These are phyloP conservation scores for Apantesis nais DNA, from an alignment of 2,888 invertebrate genomes.

Conservation along the genomic window DNA sequence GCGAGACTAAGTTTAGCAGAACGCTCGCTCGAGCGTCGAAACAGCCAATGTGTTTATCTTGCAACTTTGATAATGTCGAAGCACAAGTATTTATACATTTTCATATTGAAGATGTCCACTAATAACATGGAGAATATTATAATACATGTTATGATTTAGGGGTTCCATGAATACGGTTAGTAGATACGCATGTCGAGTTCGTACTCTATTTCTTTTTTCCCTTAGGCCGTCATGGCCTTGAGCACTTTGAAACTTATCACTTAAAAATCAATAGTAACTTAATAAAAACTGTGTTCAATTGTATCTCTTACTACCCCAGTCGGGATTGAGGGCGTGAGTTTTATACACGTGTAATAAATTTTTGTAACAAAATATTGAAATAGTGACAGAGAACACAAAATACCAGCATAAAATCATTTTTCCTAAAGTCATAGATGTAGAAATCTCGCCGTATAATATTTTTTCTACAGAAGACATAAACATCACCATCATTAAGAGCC, in stretches of 20 bases:
- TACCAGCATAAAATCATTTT: too few relatives aligned
- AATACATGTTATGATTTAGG: background rate
- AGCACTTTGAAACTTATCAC: background rate
- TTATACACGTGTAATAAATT: too few relatives aligned
- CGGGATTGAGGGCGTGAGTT: background rate
- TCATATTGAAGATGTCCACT: background rate
- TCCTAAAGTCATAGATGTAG: too few relatives aligned
- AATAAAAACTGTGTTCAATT: background rate
- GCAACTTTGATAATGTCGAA: conserved; percentile 24
- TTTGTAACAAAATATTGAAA: too few relatives aligned
- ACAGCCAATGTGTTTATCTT: conserved; percentile 20
- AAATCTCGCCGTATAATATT: too few relatives aligned
- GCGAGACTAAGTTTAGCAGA: conserved; percentile 20
- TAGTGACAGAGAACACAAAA: too few relatives aligned
- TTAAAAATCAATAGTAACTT: background rate
- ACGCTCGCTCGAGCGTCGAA: conserved; percentile 18
- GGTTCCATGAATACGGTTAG: background rate
- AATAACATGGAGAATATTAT: background rate
- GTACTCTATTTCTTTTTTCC: background rate
- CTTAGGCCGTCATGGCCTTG: background rate
- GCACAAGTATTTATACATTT: conserved; percentile 13
- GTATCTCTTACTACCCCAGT: background rate
- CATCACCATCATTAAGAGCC: too few relatives aligned
- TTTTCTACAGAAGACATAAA: background rate
- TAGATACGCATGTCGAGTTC: background rate